Percentiles rank a stretch among this genome's conserved stretches.
These are phyloP conservation scores for Leptopilina myrica DNA, from an alignment of 2,888 invertebrate species.

Conservation along the genomic window DNA sequence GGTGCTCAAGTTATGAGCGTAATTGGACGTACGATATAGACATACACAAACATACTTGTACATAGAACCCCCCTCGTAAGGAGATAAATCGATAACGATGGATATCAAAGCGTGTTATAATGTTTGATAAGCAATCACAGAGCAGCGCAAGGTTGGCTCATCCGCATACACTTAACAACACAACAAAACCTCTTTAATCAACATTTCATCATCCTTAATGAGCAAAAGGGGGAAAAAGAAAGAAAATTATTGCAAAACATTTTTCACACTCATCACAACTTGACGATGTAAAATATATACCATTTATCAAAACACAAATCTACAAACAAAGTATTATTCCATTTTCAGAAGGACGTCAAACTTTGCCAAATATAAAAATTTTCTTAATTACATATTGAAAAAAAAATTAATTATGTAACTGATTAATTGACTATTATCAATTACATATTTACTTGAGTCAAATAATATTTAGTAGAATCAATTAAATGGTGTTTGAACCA, in stretches of 20 bases:
- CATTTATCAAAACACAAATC: too few relatives aligned
- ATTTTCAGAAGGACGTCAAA: too few relatives aligned
- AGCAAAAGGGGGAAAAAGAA: neutral
- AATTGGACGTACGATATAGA: neutral
- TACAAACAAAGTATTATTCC: too few relatives aligned
- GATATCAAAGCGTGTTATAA: slow-evolving; percentile 12
- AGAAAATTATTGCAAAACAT: neutral
- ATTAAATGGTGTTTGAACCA: too few relatives aligned
- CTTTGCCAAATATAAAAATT: too few relatives aligned
- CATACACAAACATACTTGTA: neutral
- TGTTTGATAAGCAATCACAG: slow-evolving; percentile 19
- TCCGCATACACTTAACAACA: neutral
- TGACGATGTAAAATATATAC: too few relatives aligned
- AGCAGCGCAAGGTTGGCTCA: slow-evolving; percentile 10
- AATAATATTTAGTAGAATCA: too few relatives aligned
- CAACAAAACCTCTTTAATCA: slow-evolving; percentile 23
- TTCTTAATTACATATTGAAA: too few relatives aligned
- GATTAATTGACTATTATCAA: too few relatives aligned
- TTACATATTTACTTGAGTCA: too few relatives aligned
- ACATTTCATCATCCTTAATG: neutral
- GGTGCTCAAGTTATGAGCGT: neutral
- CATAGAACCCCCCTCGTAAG: neutral
- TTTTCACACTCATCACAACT: neutral
- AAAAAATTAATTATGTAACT: too few relatives aligned
- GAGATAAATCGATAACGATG: slow-evolving; percentile 15